Conservation (phyloP, 2,797 vertebrate genomes). For the Danio kyathit region DNA sequence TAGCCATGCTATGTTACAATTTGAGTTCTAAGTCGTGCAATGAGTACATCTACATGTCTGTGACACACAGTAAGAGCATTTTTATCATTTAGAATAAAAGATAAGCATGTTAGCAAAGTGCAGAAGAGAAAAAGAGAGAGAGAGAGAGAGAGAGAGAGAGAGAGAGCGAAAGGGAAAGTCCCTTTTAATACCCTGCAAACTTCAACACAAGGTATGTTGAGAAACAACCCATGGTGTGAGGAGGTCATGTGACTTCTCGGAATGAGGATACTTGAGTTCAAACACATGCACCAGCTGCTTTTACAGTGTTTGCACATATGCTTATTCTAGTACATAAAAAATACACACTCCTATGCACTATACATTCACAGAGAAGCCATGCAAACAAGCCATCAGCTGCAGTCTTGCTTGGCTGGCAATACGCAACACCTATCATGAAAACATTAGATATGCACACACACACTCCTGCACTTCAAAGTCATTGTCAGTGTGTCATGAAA, state of each 20-base stretch:
- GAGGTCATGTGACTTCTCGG: conserved; percentile 83
- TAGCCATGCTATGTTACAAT: neutral
- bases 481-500: conserved; percentile 21
- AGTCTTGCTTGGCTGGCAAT: conserved; percentile 17
- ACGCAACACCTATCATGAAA: conserved; percentile 46
- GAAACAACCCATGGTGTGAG: conserved; percentile 73
- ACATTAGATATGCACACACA: conserved; percentile 43
- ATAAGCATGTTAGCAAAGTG: conserved; percentile 22
- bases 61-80: neutral
- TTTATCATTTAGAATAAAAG: neutral
- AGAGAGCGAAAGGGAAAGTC: conserved; percentile 77
- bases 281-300: conserved; percentile 49
- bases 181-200: conserved; percentile 77
- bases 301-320: conserved; percentile 32
- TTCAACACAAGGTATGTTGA: conserved; percentile 80
- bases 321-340: conserved; percentile 27
- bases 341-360: conserved; percentile 18
- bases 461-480: conserved; percentile 41
- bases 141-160: conserved; percentile 52
- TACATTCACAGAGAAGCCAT: conserved; percentile 16
- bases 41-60: neutral
- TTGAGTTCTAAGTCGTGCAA: neutral
- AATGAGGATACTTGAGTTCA: conserved; percentile 75
- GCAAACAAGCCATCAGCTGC: conserved; percentile 19
- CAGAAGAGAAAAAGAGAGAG: conserved; percentile 41